These are phyloP conservation scores for Todiramphus chloris DNA, from an alignment of 2,113 vertebrate genomes.

Conservation along the genomic window DNA sequence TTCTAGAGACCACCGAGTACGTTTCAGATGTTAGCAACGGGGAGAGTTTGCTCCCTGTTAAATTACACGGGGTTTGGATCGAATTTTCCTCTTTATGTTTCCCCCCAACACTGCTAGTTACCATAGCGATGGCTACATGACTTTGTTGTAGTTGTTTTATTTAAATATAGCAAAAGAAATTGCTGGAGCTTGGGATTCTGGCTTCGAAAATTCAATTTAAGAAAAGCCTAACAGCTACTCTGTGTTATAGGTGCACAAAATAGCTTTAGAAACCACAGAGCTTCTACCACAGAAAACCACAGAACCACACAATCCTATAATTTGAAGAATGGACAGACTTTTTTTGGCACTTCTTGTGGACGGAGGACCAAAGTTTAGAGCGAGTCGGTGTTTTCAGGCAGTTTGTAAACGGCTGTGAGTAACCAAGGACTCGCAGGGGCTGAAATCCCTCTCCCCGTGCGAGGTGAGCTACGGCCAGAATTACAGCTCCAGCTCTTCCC, in stretches of 20 bases:
- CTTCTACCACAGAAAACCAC: constrained; percentile 39
- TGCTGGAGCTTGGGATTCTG: constrained; percentile 18
- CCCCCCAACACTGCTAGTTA: background rate
- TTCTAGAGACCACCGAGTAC: background rate
- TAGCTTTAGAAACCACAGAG: constrained; percentile 54
- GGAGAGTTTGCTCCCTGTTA: background rate
- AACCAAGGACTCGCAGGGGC: background rate
- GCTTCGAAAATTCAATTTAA: constrained; percentile 36
- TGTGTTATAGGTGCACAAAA: constrained; percentile 49
- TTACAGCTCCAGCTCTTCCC: background rate
- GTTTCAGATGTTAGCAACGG: background rate
- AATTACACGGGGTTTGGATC: background rate
- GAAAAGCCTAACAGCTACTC: constrained; percentile 39
- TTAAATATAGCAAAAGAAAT: constrained; percentile 64
- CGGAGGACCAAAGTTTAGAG: background rate
- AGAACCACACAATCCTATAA: constrained; percentile 34
- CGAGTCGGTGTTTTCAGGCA: background rate
- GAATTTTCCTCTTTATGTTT: background rate
- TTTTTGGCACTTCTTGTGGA: constrained; percentile 46
- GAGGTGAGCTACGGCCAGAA: background rate
- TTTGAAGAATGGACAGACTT: constrained; percentile 47
- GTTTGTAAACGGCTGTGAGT: background rate
- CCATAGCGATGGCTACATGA: background rate
- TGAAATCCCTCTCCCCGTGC: background rate
- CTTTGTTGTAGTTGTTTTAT: constrained; percentile 25